Percentiles rank a stretch among this genome's conserved stretches.
Conservation (phyloP, 2,888 invertebrate genomes). For the Autographa gamma region DNA sequence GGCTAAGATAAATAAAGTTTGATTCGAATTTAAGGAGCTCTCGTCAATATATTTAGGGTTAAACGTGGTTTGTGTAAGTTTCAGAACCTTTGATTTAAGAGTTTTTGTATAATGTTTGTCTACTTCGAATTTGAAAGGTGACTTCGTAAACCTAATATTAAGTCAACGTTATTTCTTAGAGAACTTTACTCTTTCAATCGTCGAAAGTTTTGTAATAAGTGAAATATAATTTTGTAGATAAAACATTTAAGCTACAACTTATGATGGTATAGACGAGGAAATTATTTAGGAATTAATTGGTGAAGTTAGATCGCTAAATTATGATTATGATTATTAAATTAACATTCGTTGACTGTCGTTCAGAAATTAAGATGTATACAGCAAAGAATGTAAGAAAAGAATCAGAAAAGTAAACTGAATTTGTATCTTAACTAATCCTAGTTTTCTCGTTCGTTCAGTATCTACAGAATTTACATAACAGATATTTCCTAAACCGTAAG, state of each 20-base stretch:
- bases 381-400: too few relatives aligned
- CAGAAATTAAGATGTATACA: too few relatives aligned
- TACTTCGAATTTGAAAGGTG: conserved; percentile 16
- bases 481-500: neutral
- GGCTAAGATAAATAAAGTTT: conserved; percentile 46
- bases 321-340: too few relatives aligned
- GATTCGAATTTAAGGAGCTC: conserved; percentile 27
- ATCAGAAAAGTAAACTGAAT: too few relatives aligned
- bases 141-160: conserved; percentile 11
- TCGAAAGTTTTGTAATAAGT: neutral
- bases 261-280: neutral
- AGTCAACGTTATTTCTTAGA: neutral
- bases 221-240: neutral
- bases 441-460: neutral
- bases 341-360: too few relatives aligned
- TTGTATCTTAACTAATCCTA: too few relatives aligned
- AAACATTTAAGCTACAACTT: neutral
- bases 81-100: conserved; percentile 13
- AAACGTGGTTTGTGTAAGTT: conserved; percentile 18
- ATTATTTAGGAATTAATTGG: neutral
- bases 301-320: too few relatives aligned
- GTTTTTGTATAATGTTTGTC: conserved; percentile 16
- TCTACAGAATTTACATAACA: neutral
- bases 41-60: conserved; percentile 29
- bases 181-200: conserved; percentile 17